Evolutionary conservation across 2,888 invertebrate species (phyloP), one percentile per base, ranked within the genome.

Genomic region (Macaria liturata): DNA sequence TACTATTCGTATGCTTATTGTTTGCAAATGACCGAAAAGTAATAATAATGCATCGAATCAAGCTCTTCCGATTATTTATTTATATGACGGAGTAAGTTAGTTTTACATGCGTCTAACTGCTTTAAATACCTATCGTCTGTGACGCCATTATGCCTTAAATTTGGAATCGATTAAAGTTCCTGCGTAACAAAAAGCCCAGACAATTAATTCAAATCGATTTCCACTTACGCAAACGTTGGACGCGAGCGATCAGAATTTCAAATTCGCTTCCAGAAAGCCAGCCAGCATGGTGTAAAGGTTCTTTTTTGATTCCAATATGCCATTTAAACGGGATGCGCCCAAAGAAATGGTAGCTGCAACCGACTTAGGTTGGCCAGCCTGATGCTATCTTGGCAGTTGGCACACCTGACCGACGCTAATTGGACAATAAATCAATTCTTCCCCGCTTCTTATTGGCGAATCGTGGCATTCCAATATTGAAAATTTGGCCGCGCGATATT

Each of bases 351-450:
- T 85, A 85, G 86, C 80, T 80, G 78, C 83, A 80, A 74, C 80
- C 85, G 81, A 84, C 85, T 89, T 88, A 88, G 88, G 90, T 89
- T 91, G 88, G 84, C 88, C 88, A 86, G 80, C 83, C 82, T 86
- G 91, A 91, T 91, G 83, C 84, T 91, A 91, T 91, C 91, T 91
- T 89, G 90, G 90, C 91, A 91, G 91, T 91, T 91, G 91, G 91
- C 91, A 91, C 91, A 90, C 91, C 90, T 91, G 92, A 91, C 90
- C 89, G 88, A 91, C 91, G 88, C 91, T 91, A 92, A 92, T 92
- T 92, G 92, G 91, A 90, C 91, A 92, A 92, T 92, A 91, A 91
- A 91, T 92, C 92, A 92, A 92, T 91, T 91, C 91, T 90, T 87
- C 84, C 59, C 84, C 85, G 89, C 88, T 91, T 91, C 90, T 91